These are phyloP conservation scores for Bombus cullumanus DNA, from an alignment of 1,140 invertebrate genomes.

Conservation along the genomic window DNA sequence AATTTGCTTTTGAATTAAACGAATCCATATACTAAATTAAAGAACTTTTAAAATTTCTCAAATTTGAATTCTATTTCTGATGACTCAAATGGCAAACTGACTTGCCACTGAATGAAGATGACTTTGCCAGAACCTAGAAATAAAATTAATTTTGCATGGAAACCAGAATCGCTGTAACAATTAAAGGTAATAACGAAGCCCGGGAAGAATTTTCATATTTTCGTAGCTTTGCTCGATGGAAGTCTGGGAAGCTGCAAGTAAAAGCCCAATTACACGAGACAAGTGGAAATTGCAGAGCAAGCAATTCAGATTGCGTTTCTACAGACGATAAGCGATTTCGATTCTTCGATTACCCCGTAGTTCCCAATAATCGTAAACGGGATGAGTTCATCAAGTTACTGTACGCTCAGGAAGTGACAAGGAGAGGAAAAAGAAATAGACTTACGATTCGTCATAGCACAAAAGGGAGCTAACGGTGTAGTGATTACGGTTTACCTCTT, in stretches of 20 bases:
- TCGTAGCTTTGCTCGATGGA: not conserved
- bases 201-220: not conserved
- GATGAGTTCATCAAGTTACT: not conserved
- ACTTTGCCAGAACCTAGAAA: not conserved
- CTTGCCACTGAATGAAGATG: not conserved
- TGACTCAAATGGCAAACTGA: not conserved
- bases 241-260: not conserved
- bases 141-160: not conserved
- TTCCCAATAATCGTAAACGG: slow-evolving; percentile 6
- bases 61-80: not conserved
- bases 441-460: not conserved
- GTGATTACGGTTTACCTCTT: not conserved
- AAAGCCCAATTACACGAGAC: slow-evolving; percentile 23
- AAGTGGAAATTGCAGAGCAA: slow-evolving; percentile 9
- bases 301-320: slow-evolving; percentile 17
- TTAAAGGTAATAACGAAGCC: not conserved
- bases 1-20: not conserved
- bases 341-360: slow-evolving; percentile 4
- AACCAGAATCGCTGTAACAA: not conserved
- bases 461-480: not conserved
- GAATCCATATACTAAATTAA: not conserved
- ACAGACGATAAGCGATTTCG: not conserved
- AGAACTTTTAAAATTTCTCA: not conserved
- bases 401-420: not conserved
- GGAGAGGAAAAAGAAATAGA: not conserved